Percentiles rank a stretch among this genome's conserved stretches.
Conservation (phyloP, 1,140 invertebrate species). For the Lasioglossum albipes region DNA sequence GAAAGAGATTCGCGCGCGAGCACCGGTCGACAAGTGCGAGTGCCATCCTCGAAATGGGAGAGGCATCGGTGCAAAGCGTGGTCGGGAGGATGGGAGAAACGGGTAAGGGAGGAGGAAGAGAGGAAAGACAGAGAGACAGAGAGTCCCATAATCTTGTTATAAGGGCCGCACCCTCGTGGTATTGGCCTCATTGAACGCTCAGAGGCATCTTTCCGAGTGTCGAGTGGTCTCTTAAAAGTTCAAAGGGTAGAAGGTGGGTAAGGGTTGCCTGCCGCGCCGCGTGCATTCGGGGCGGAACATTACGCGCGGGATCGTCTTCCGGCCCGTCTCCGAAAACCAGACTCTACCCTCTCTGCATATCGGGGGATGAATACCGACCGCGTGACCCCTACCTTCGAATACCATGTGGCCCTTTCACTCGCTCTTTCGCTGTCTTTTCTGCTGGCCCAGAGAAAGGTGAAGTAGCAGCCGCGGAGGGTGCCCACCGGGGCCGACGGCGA, state of each 20-base stretch:
- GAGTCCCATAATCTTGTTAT: constrained; percentile 72
- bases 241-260: constrained; percentile 55
- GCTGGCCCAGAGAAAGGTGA: neutral
- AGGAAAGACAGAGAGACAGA: constrained; percentile 18
- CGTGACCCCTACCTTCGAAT: neutral
- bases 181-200: constrained; percentile 74
- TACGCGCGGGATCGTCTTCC: constrained; percentile 25
- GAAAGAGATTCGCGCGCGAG: constrained; percentile 24
- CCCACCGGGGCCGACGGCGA: neutral
- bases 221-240: constrained; percentile 67
- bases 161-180: constrained; percentile 72
- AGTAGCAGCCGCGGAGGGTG: neutral
- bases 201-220: constrained; percentile 67
- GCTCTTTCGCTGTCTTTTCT: too few species aligned
- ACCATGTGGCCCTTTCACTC: too few species aligned
- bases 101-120: neutral
- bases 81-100: neutral
- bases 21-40: neutral
- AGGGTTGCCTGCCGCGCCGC: constrained; percentile 8
- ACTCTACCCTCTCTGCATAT: neutral
- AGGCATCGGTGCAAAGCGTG: too few species aligned
- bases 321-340: constrained; percentile 24
- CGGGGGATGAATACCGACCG: neutral
- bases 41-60: neutral
- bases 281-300: constrained; percentile 31